A percentile compares a stretch with the other conserved stretches of the same genome.
Conservation (phyloP, 2,888 invertebrate species). For the Exephanes ischioxanthus region DNA sequence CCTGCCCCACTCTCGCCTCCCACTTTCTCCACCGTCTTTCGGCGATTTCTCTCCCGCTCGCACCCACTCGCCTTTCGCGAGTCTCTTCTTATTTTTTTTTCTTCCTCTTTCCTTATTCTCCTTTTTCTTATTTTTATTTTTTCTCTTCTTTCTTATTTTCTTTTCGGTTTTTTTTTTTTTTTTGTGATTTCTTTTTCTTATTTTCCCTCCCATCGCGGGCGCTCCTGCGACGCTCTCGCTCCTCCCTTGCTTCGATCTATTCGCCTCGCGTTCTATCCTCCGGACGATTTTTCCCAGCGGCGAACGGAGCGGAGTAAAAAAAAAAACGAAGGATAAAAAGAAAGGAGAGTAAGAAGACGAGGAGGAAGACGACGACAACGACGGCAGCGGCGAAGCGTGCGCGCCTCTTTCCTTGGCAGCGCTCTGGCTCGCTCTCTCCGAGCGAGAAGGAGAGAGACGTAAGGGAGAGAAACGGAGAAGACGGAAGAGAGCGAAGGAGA, state of each 20-base stretch:
- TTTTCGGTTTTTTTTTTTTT: not conserved
- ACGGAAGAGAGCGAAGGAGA: conserved; percentile 45
- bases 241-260: conserved; percentile 67
- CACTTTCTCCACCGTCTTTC: conserved; percentile 57
- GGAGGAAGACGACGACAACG: conserved; percentile 76
- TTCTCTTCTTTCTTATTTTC: too few species aligned
- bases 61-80: conserved; percentile 56
- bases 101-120: conserved; percentile 55
- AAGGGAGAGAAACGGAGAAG: conserved; percentile 47
- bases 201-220: conserved; percentile 50
- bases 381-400: conserved; percentile 83
- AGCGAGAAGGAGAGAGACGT: conserved; percentile 65
- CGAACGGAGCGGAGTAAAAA: conserved; percentile 45
- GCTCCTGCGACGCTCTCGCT: conserved; percentile 68
- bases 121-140: conserved; percentile 35
- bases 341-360: conserved; percentile 76
- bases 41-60: conserved; percentile 56
- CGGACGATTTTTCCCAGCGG: conserved; percentile 29
- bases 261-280: conserved; percentile 67
- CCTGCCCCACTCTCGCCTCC: conserved; percentile 46
- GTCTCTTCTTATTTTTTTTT: conserved; percentile 54
- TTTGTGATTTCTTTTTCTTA: conserved; percentile 53
- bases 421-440: conserved; percentile 56
- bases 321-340: conserved; percentile 68
- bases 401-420: conserved; percentile 82